Evolutionary conservation across 2,888 invertebrate genomes (phyloP).

Genomic region (Octodonta nipae): DNA sequence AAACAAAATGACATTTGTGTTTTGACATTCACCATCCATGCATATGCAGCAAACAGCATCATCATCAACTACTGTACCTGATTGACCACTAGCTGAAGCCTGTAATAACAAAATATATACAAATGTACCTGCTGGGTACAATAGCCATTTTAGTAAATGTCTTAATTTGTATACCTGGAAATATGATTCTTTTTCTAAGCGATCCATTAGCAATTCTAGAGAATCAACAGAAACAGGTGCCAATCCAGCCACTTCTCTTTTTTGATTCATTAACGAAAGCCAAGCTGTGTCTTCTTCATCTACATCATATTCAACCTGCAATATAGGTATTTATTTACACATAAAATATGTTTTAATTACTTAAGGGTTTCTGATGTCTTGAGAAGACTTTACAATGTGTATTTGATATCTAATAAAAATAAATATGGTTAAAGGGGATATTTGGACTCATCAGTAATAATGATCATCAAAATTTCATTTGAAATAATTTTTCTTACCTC

Average conservation of each 20-base stretch:
- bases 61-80: conserved; percentile 76
- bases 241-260: conserved; percentile 56
- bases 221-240: conserved; percentile 74
- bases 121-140: not conserved
- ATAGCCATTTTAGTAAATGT: conserved; percentile 4
- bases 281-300: conserved; percentile 97
- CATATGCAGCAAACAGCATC: conserved; percentile 98
- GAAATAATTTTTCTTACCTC: conserved; percentile 34
- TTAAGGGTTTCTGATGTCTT: too few relatives aligned
- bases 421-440: too few relatives aligned
- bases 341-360: too few relatives aligned
- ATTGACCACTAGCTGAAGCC: conserved; percentile 55
- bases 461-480: not conserved
- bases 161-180: conserved; percentile 69
- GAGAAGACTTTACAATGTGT: too few relatives aligned
- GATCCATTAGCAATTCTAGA: conserved; percentile 91
- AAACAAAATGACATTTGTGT: conserved; percentile 95
- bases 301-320: conserved; percentile 78
- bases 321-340: too few relatives aligned
- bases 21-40: conserved; percentile 96
- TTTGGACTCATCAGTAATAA: too few relatives aligned
- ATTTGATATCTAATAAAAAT: too few relatives aligned
- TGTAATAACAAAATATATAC: too few relatives aligned
- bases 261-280: conserved; percentile 79
- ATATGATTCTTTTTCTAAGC: conserved; percentile 93